These are phyloP conservation scores for Ypsolopha scabrella DNA, from an alignment of 2,888 invertebrate genomes.

Conservation along the genomic window DNA sequence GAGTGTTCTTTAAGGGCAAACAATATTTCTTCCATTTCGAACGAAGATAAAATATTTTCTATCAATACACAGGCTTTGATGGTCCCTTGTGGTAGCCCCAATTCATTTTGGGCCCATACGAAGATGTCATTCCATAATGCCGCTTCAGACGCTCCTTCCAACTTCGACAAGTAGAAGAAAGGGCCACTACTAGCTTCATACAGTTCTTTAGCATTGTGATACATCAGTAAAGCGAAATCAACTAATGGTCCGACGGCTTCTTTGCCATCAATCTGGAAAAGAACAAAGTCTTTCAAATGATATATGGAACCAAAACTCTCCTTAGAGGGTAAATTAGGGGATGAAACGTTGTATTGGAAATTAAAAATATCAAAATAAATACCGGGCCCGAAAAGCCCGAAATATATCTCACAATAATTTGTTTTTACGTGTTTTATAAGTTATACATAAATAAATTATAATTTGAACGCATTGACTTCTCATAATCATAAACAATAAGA, in stretches of 20 bases:
- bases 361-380: too few species aligned
- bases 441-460: too few species aligned
- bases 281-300: neutral
- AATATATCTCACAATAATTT: too few species aligned
- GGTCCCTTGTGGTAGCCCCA: conserved; percentile 70
- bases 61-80: conserved; percentile 80
- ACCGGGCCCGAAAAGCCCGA: too few species aligned
- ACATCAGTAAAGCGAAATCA: conserved; percentile 77
- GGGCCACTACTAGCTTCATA: conserved; percentile 71
- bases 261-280: conserved; percentile 66
- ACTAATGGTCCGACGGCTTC: conserved; percentile 75
- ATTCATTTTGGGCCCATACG: conserved; percentile 67
- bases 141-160: conserved; percentile 75
- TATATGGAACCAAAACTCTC: too few species aligned
- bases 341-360: too few species aligned
- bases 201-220: conserved; percentile 71
- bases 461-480: too few species aligned
- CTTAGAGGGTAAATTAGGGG: too few species aligned
- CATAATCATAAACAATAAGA: too few species aligned
- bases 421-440: too few species aligned
- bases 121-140: conserved; percentile 78
- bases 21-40: conserved; percentile 78
- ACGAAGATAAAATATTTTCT: conserved; percentile 76
- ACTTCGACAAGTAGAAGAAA: conserved; percentile 78
- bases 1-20: conserved; percentile 75